These are phyloP conservation scores for Tachina lurida DNA, from an alignment of 2,888 invertebrate genomes.

Conservation along the genomic window DNA sequence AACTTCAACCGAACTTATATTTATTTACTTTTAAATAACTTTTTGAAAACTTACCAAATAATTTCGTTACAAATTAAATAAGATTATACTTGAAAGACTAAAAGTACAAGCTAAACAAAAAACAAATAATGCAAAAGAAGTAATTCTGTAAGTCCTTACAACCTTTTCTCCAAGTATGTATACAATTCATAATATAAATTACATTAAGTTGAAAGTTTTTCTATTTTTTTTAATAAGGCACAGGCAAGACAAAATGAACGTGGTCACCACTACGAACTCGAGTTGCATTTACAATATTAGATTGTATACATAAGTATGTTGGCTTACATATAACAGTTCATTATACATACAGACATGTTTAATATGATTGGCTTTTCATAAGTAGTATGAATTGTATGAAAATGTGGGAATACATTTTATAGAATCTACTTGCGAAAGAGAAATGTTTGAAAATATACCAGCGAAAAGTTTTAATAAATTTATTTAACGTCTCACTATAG, in stretches of 20 bases:
- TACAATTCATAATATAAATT: conserved; percentile 70
- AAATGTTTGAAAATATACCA: conserved; percentile 18
- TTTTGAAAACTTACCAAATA: conserved; percentile 49
- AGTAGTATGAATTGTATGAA: conserved; percentile 54
- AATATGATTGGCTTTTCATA: conserved; percentile 70
- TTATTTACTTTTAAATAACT: not conserved
- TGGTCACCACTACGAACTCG: conserved; percentile 57
- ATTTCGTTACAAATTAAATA: conserved; percentile 62
- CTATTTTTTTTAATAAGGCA: not conserved
- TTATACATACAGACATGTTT: conserved; percentile 53
- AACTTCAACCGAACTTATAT: conserved; percentile 13
- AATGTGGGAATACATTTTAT: conserved; percentile 26
- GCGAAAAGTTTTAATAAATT: not conserved
- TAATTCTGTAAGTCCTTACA: conserved; percentile 52
- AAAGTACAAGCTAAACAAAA: conserved; percentile 51
- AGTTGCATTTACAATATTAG: conserved; percentile 32
- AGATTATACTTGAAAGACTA: conserved; percentile 57
- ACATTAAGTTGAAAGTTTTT: conserved; percentile 63
- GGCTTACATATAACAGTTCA: conserved; percentile 26
- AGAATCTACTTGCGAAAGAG: not conserved
- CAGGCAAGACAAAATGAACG: conserved; percentile 45
- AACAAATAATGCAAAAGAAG: conserved; percentile 14
- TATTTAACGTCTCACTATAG: not conserved
- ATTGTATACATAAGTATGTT: conserved; percentile 17
- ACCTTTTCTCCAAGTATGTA: conserved; percentile 50